Conservation (phyloP, 2,888 invertebrate genomes). For the Craniophora ligustri region DNA sequence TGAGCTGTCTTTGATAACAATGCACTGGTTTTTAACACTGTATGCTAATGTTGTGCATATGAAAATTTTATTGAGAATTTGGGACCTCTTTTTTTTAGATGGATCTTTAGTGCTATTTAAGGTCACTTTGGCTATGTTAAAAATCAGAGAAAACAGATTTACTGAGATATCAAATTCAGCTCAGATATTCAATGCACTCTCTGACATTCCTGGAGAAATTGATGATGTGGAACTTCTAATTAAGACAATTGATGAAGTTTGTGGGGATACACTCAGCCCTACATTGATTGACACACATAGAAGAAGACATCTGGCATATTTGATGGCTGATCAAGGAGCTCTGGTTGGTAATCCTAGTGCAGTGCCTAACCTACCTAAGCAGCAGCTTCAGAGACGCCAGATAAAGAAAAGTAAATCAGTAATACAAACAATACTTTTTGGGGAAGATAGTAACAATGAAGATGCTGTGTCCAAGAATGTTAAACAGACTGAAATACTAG, state of each 20-base stretch:
- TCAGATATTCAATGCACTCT: slow-evolving; percentile 98
- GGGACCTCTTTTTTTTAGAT: slow-evolving; percentile 99
- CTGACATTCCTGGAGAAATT: slow-evolving; percentile 98
- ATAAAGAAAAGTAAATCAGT: slow-evolving; percentile 97
- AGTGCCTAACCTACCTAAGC: slow-evolving; percentile 97
- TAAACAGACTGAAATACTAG: slow-evolving; percentile 98
- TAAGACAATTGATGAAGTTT: slow-evolving; percentile 91
- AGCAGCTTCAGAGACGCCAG: slow-evolving; percentile 95
- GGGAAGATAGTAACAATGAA: slow-evolving; percentile 93
- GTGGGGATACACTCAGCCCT: slow-evolving; percentile 95
- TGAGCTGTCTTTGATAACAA: slow-evolving; percentile 97
- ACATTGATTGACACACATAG: slow-evolving; percentile 96
- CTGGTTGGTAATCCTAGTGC: slow-evolving; percentile 97
- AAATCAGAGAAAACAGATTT: slow-evolving; percentile 93
- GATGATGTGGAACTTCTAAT: slow-evolving; percentile 96
- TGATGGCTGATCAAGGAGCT: slow-evolving; percentile 99
- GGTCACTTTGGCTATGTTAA: slow-evolving; percentile 97
- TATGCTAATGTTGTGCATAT: slow-evolving; percentile 99
- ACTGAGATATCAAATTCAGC: slow-evolving; percentile 97
- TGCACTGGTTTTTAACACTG: slow-evolving; percentile 99
- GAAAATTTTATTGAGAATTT: slow-evolving; percentile 96
- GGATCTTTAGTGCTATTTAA: slow-evolving; percentile 98
- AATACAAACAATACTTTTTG: slow-evolving; percentile 95
- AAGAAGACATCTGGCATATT: slow-evolving; percentile 96
- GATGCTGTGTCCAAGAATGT: slow-evolving; percentile 98